These are phyloP conservation scores for Ostrea denselamellosa DNA, from an alignment of 1,140 invertebrate species.

Conservation along the genomic window DNA sequence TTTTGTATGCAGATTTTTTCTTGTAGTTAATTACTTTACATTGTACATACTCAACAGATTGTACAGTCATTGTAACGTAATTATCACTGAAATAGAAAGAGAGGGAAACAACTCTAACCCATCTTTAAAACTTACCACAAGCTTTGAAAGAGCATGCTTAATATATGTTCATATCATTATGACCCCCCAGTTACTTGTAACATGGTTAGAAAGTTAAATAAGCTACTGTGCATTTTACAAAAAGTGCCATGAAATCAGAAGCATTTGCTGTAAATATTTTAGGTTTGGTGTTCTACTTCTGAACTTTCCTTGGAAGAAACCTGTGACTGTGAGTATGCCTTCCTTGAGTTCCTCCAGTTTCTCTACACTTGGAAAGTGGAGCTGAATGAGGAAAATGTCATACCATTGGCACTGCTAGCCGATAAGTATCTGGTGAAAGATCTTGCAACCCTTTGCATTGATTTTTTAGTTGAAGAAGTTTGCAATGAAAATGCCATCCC, in stretches of 20 bases:
- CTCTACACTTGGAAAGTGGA: slow-evolving; percentile 41
- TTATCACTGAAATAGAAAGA: no score
- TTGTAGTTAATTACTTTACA: no score
- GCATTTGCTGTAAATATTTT: neutral
- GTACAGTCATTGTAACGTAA: no score
- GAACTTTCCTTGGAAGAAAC: slow-evolving; percentile 36
- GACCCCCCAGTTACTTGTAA: no score
- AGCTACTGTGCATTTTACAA: neutral
- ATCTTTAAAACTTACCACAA: no score
- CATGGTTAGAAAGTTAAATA: no score
- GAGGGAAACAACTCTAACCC: no score
- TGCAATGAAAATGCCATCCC: slow-evolving; percentile 45
- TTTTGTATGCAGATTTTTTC: no score
- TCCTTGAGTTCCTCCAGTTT: slow-evolving; percentile 31
- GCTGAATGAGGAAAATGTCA: slow-evolving; percentile 45
- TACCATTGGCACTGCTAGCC: slow-evolving; percentile 40
- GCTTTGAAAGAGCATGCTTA: no score
- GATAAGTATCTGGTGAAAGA: slow-evolving; percentile 50
- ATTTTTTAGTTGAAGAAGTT: slow-evolving; percentile 12
- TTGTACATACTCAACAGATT: no score
- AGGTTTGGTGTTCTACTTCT: slow-evolving; percentile 17
- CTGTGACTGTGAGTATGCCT: slow-evolving; percentile 33
- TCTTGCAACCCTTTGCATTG: slow-evolving; percentile 6
- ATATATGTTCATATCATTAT: no score
- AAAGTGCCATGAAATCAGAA: neutral